These are phyloP conservation scores for Drosophila bocki DNA, from an alignment of 1,140 invertebrate genomes.

Conservation along the genomic window DNA sequence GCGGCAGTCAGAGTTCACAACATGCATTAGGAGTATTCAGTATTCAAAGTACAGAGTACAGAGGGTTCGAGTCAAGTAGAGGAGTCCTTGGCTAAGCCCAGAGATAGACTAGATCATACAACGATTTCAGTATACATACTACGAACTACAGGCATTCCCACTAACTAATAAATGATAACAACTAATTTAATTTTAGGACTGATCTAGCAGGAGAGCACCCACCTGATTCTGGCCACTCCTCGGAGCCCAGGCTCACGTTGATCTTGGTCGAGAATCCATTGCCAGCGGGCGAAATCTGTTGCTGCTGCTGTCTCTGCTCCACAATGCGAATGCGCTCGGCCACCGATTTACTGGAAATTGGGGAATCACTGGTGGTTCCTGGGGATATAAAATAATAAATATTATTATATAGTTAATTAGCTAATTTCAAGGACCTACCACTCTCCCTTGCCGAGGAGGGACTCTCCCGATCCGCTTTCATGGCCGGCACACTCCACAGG, in stretches of 20 bases:
- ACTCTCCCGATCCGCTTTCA: conserved; percentile 58
- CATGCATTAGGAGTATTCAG: conserved; percentile 64
- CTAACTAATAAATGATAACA: conserved; percentile 40
- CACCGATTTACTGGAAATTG: conserved; percentile 80
- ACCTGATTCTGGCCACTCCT: conserved; percentile 79
- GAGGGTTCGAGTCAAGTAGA: conserved; percentile 70
- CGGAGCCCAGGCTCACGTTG: conserved; percentile 84
- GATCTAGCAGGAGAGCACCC: conserved; percentile 22
- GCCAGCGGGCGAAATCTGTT: conserved; percentile 48
- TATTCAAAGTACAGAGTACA: conserved; percentile 40
- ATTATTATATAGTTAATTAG: not conserved
- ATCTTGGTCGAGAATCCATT: conserved; percentile 87
- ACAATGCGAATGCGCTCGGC: conserved; percentile 85
- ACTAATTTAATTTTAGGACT: not conserved
- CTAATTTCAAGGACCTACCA: conserved; percentile 27
- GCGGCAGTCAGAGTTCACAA: conserved; percentile 44
- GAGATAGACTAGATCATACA: conserved; percentile 46
- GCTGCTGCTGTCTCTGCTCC: conserved; percentile 68
- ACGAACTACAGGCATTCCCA: conserved; percentile 61
- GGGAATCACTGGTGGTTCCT: conserved; percentile 46
- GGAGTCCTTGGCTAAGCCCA: conserved; percentile 64
- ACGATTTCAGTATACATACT: conserved; percentile 39
- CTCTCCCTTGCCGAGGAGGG: conserved; percentile 39
- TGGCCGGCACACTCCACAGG: conserved; percentile 85
- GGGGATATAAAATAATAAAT: not conserved